These are phyloP conservation scores for Meliscaeva auricollis DNA, from an alignment of 2,888 invertebrate species.

Conservation along the genomic window DNA sequence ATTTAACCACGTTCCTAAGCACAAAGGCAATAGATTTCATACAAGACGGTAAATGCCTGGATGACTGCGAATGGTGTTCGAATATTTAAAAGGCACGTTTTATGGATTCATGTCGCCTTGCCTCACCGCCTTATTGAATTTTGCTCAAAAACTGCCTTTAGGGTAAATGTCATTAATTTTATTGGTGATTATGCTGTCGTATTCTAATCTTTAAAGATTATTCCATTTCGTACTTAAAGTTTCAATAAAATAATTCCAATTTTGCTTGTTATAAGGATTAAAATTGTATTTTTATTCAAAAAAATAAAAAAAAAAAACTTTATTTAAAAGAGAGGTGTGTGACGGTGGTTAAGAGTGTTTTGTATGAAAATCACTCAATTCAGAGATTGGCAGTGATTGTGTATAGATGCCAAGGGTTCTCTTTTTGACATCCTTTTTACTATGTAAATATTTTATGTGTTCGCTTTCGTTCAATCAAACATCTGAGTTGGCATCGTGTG, in stretches of 20 bases:
- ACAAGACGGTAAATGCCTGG: not conserved
- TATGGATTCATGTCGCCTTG: constrained; percentile 9
- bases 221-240: not conserved
- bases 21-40: constrained; percentile 14
- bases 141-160: constrained; percentile 30
- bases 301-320: constrained; percentile 1
- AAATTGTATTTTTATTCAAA: not conserved
- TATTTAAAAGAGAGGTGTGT: not conserved
- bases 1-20: constrained; percentile 21
- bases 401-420: not conserved
- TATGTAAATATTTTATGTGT: constrained; percentile 59
- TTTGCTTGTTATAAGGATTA: not conserved
- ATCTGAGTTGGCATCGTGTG: constrained; percentile 15
- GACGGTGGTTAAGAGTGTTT: constrained; percentile 34
- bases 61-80: not conserved
- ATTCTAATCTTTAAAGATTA: constrained; percentile 32
- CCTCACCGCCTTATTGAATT: constrained; percentile 58
- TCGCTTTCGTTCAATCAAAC: constrained; percentile 38
- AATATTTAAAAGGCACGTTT: constrained; percentile 11
- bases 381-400: constrained; percentile 16
- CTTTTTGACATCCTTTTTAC: constrained; percentile 9
- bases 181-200: constrained; percentile 65
- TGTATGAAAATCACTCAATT: constrained; percentile 18
- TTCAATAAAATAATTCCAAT: not conserved
- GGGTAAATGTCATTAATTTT: constrained; percentile 56